Percentiles rank a stretch among this genome's conserved stretches.
Conservation (phyloP, 2,113 vertebrate species). For the Furnarius figulus region DNA sequence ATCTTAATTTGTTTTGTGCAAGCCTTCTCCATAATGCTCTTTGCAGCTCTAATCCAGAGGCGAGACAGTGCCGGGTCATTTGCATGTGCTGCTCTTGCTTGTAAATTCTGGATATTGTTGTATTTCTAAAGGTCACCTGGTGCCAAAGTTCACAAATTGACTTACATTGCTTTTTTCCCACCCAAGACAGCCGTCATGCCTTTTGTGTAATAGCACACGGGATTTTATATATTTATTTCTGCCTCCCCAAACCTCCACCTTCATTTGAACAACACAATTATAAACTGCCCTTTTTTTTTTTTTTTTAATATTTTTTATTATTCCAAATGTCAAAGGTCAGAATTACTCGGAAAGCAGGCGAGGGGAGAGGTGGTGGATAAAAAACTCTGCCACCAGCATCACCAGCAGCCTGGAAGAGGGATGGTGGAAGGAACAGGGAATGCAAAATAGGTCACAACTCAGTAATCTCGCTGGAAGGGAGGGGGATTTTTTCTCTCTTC, state of each 20-base stretch:
- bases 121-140: constrained; percentile 91
- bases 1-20: constrained; percentile 96
- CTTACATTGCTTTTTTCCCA: constrained; percentile 75
- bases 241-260: constrained; percentile 44
- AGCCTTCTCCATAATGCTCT: constrained; percentile 76
- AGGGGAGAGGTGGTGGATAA: background rate
- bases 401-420: background rate
- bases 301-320: constrained; percentile 23
- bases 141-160: constrained; percentile 99
- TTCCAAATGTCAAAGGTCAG: constrained; percentile 76
- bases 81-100: constrained; percentile 83
- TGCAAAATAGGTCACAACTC: constrained; percentile 78
- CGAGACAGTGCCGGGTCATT: constrained; percentile 78
- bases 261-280: constrained; percentile 82
- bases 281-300: constrained; percentile 43
- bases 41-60: constrained; percentile 72
- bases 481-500: constrained; percentile 49
- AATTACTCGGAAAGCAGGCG: constrained; percentile 67
- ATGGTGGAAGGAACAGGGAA: background rate
- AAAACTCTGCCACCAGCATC: background rate
- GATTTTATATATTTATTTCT: constrained; percentile 58
- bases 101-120: constrained; percentile 85
- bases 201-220: constrained; percentile 82
- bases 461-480: constrained; percentile 39
- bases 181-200: constrained; percentile 80